phyloP scores from a whole-genome alignment of 1,140 invertebrate genomes.

The Riptortus pedestris region DNA sequence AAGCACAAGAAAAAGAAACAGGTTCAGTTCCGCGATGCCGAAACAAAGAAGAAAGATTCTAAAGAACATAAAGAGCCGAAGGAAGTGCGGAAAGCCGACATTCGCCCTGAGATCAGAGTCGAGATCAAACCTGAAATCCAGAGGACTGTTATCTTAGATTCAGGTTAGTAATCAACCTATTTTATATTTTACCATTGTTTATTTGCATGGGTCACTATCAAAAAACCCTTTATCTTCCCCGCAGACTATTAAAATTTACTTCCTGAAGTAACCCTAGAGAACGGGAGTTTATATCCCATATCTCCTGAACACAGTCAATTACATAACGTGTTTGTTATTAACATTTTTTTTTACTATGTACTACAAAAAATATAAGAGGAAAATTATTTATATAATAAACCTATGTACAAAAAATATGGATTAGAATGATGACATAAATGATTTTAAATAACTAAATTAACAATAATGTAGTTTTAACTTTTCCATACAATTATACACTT shows the following conservation, averaged over 20 bases:
- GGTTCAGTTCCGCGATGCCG: slow-evolving; percentile 34
- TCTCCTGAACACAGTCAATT: too few species aligned
- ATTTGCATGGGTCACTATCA: neutral
- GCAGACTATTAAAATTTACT: too few species aligned
- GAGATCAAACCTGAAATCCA: neutral
- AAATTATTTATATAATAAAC: too few species aligned
- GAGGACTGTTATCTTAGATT: neutral
- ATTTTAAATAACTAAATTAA: too few species aligned
- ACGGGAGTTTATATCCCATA: neutral
- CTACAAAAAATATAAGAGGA: too few species aligned
- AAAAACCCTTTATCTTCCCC: neutral
- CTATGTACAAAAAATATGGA: too few species aligned
- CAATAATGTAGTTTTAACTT: too few species aligned
- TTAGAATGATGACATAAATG: too few species aligned
- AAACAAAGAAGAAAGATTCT: slow-evolving; percentile 19
- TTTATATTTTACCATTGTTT: neutral
- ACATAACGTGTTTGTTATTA: too few species aligned
- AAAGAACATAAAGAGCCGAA: neutral
- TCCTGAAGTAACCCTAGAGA: neutral
- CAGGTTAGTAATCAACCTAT: neutral
- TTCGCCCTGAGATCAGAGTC: neutral
- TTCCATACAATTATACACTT: too few species aligned
- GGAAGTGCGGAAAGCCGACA: neutral
- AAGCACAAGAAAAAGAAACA: slow-evolving; percentile 35
- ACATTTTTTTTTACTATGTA: too few species aligned